Conservation (phyloP, 37 sponge, comb jelly and placozoan genomes). For the Lycopodina hypogea region DNA sequence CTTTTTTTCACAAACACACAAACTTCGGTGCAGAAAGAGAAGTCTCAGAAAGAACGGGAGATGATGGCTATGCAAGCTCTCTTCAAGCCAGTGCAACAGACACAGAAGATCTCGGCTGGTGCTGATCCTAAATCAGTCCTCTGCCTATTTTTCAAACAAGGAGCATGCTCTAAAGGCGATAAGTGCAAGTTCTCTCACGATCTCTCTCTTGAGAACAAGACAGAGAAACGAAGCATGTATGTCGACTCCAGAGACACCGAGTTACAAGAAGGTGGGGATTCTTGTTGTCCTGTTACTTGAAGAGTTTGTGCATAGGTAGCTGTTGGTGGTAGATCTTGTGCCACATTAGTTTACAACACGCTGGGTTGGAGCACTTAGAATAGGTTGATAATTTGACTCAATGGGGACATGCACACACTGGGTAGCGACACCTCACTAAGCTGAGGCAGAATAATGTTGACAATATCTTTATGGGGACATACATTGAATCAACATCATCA, state of each 20-base stretch:
- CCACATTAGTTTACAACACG: not conserved
- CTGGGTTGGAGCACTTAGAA: too few species aligned
- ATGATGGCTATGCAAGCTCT: constrained; percentile 73
- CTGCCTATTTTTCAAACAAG: constrained; percentile 96
- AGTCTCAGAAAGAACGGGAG: constrained; percentile 54
- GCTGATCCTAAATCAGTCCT: constrained; percentile 97
- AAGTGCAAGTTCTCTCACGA: constrained; percentile 99
- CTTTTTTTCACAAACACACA: too few species aligned
- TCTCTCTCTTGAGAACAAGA: constrained; percentile 77
- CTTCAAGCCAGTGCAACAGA: constrained; percentile 73
- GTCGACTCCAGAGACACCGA: constrained; percentile 78
- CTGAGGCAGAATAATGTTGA: not conserved
- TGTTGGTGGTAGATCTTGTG: too few species aligned
- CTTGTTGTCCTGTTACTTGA: not conserved
- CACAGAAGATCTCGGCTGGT: constrained; percentile 75
- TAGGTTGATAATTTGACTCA: not conserved
- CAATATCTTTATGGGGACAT: too few species aligned
- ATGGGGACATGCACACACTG: not conserved
- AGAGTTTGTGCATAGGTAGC: not conserved
- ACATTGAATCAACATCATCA: too few species aligned
- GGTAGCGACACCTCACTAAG: not conserved
- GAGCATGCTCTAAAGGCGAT: constrained; percentile 93
- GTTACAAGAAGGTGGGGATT: constrained; percentile 50
- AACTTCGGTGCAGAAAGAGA: constrained; percentile 56
- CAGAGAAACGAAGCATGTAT: constrained; percentile 94